Evolutionary conservation across 1,140 invertebrate genomes (phyloP).

Genomic region (Zaprionus capensis): DNA sequence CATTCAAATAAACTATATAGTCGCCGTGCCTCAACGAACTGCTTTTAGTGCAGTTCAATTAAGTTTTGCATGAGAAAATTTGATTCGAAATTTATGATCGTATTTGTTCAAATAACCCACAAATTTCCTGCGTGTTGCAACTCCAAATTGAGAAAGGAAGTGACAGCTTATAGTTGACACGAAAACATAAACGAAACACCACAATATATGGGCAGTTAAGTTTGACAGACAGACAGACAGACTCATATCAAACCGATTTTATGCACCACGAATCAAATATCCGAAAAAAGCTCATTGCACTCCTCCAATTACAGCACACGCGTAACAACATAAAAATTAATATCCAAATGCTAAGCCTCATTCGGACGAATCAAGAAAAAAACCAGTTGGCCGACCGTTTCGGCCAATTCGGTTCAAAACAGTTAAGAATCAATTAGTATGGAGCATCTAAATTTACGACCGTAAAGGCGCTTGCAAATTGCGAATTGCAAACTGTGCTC

Average conservation of each 20-base stretch:
- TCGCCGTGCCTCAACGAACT: neutral
- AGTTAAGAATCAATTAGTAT: conserved; percentile 77
- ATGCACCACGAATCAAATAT: conserved; percentile 3
- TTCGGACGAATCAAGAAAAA: neutral
- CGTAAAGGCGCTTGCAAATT: conserved; percentile 43
- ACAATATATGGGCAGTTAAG: neutral
- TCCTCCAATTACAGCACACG: neutral
- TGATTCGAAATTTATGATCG: neutral
- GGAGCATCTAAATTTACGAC: conserved; percentile 49
- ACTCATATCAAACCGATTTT: conserved; percentile 1
- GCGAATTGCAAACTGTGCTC: conserved; percentile 54
- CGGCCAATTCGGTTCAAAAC: conserved; percentile 42
- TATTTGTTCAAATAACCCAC: neutral
- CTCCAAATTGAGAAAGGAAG: conserved; percentile 5
- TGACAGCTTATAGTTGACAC: conserved; percentile 15
- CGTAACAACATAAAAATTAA: neutral
- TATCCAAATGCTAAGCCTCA: neutral
- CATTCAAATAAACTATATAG: neutral
- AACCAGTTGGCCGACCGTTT: conserved; percentile 32
- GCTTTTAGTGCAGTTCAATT: neutral
- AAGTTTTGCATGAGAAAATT: neutral
- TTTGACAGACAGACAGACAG: neutral
- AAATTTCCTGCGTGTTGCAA: neutral
- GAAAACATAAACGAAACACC: conserved; percentile 4
- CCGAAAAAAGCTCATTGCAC: neutral